Conservation (phyloP, 2,113 vertebrate genomes). For the Conger conger region DNA sequence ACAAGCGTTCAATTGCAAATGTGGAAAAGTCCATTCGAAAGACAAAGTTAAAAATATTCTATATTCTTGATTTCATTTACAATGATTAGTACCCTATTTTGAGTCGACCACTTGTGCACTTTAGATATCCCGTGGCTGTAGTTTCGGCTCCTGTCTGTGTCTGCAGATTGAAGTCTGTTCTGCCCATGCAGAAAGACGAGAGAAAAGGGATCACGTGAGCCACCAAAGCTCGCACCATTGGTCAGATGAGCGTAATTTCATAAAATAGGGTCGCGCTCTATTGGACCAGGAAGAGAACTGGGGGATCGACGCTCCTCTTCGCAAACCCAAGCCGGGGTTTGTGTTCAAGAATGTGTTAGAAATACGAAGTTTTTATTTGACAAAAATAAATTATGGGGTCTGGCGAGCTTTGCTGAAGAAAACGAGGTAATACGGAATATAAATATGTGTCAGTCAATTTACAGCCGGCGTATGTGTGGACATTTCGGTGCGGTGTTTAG, state of each 20-base stretch:
- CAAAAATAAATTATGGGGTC: not conserved
- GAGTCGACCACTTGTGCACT: constrained; percentile 59
- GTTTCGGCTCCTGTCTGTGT: constrained; percentile 67
- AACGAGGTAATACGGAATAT: not conserved
- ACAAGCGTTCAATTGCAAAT: not conserved
- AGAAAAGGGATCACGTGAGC: constrained; percentile 72
- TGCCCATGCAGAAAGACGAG: constrained; percentile 72
- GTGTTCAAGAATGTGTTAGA: constrained; percentile 70
- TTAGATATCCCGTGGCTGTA: constrained; percentile 61
- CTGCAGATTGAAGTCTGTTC: constrained; percentile 76
- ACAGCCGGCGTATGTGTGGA: not conserved
- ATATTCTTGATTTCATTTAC: not conserved
- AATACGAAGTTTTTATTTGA: constrained; percentile 56
- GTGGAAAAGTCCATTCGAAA: constrained; percentile 24
- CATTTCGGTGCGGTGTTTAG: not conserved
- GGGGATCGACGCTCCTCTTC: constrained; percentile 64
- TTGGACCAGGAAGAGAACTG: constrained; percentile 70
- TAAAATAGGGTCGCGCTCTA: constrained; percentile 66
- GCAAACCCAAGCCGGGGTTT: constrained; percentile 52
- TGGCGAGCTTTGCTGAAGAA: not conserved
- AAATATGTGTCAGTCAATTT: not conserved
- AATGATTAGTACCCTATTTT: constrained; percentile 50
- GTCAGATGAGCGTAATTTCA: constrained; percentile 62
- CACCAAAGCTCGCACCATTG: constrained; percentile 62
- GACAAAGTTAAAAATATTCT: not conserved